Conservation (phyloP, 2,113 vertebrate species). For the Myiozetetes cayanensis region DNA sequence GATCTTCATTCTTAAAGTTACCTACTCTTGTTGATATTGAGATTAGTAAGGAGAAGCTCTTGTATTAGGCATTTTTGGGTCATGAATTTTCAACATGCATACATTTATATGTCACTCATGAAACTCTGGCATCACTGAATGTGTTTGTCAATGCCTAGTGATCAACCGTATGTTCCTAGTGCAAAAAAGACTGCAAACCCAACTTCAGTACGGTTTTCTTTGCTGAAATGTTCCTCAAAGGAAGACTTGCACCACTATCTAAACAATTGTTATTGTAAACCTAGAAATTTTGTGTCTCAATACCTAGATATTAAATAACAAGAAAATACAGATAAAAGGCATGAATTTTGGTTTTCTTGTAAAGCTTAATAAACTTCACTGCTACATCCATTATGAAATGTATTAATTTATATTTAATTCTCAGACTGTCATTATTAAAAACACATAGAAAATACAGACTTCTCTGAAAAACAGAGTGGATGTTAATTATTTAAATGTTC, state of each 20-base stretch:
- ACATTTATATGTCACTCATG: not conserved
- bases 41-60: not conserved
- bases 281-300: not conserved
- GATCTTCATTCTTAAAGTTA: not conserved
- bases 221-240: not conserved
- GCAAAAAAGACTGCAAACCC: not conserved
- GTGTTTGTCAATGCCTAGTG: not conserved
- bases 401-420: not conserved
- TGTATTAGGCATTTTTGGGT: not conserved
- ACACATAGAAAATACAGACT: not conserved
- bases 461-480: not conserved
- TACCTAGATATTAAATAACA: not conserved
- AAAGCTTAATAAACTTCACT: not conserved
- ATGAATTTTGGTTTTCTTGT: not conserved
- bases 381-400: not conserved
- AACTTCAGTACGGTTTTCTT: fast-evolving
- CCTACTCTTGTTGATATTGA: not conserved
- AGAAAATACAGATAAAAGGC: not conserved
- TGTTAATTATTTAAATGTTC: not conserved
- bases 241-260: not conserved
- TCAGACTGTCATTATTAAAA: not conserved
- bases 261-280: not conserved
- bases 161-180: not conserved
- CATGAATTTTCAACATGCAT: not conserved
- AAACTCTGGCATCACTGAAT: not conserved